Percentiles rank a stretch among this genome's conserved stretches.
phyloP scores from a whole-genome alignment of 2,797 vertebrate genomes.

The Urocyon cinereoargenteus region DNA sequence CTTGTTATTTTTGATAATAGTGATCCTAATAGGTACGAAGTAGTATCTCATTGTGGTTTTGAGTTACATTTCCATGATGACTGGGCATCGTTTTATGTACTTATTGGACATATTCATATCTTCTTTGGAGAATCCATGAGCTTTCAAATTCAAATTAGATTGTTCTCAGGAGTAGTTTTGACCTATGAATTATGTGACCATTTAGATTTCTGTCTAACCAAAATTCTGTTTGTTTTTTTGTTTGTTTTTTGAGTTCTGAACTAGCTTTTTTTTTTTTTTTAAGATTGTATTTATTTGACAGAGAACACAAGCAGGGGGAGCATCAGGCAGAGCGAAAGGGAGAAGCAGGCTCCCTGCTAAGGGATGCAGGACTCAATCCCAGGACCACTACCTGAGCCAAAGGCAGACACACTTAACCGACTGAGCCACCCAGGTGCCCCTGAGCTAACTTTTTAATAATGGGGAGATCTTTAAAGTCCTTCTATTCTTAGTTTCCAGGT shows the following conservation, averaged over 20 bases:
- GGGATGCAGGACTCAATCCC: too few species aligned
- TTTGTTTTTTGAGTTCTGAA: conserved; percentile 24
- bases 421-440: too few species aligned
- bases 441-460: neutral
- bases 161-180: neutral
- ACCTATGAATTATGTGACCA: neutral
- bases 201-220: conserved; percentile 25
- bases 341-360: too few species aligned
- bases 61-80: neutral
- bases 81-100: neutral
- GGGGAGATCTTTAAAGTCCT: neutral
- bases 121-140: neutral
- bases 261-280: neutral
- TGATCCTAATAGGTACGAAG: neutral
- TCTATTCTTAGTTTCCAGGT: neutral
- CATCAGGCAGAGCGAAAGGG: too few species aligned
- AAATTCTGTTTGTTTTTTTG: neutral
- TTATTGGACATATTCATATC: neutral
- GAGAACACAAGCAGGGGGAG: too few species aligned
- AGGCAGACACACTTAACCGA: too few species aligned
- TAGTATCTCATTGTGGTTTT: neutral
- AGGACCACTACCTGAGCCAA: too few species aligned
- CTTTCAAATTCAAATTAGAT: neutral
- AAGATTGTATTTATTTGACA: too few species aligned
- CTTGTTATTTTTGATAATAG: neutral